Base-by-base conservation (phyloP, 2,888 invertebrate genomes). In the Entomobrya proxima region DNA sequence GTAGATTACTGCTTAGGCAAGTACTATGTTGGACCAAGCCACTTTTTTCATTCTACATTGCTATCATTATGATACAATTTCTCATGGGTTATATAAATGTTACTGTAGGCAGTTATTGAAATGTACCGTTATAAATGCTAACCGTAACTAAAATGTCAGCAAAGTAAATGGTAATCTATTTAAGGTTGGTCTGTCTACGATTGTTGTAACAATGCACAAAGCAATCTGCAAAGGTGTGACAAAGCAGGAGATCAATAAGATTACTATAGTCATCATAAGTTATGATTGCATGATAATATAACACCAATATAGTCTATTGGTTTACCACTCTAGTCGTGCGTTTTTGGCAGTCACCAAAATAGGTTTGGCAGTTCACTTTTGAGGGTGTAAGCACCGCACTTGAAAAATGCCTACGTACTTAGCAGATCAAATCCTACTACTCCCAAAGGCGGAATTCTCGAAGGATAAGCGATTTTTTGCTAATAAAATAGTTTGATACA, bases 401-500 rank as follows among this genome's bases (percentile, higher is more conserved):
- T 24, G 13, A 58, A n/a, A 58, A 58, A 18, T 58, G 58, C 40
- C 7, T 40, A 61, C 61, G 27, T 58, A 47, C n/a, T 58, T 44
- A 5, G n/a, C 44, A 44, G 44, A 72, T 81, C 80, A 64, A 80
- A 55, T 72, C 72, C 44, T 81, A 61, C 72, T 74, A 74, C 81
- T 81, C 81, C 81, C 81, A 81, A 81, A 74, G 74, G 81, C 81
- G 81, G 72, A 81, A 74, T 81, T 61, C 81, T 55, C 27, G 67
- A 67, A 78, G 47, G 50, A 64, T 30, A 61, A 78, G 18, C 32
- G 3, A 1, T 21, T 52, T 67, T 67, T 67, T 44, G 1, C 44
- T n/a, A n/a, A n/a, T n/a, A n/a, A n/a, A 6, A 9, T 44, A 44
- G 30, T 58, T 27, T 24, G n/a, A 44, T 44, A 11, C 40, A 40